These are phyloP conservation scores for Linyphia triangularis DNA, from an alignment of 2,888 invertebrate species.

Conservation along the genomic window DNA sequence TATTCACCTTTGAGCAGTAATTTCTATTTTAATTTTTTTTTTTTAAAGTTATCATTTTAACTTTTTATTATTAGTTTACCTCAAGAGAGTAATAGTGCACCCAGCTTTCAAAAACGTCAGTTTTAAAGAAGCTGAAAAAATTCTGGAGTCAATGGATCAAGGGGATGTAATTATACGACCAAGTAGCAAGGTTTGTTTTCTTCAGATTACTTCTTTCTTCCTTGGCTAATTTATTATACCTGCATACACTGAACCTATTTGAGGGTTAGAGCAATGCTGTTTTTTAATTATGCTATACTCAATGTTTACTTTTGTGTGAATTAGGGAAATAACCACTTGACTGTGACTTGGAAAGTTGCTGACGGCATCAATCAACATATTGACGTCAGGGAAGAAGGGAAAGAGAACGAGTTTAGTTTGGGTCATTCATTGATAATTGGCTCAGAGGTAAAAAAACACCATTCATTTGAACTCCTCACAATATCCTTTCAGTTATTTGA, in stretches of 20 bases:
- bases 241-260: too few species aligned
- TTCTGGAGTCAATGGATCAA: conserved; percentile 95
- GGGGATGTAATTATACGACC: conserved; percentile 98
- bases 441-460: conserved; percentile 81
- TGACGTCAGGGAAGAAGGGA: conserved; percentile 96
- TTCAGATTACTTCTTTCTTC: too few species aligned
- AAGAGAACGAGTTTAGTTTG: conserved; percentile 96
- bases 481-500: too few species aligned
- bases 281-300: too few species aligned
- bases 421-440: conserved; percentile 91
- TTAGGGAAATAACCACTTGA: conserved; percentile 93
- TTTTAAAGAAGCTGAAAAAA: conserved; percentile 92
- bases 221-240: too few species aligned
- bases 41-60: not conserved
- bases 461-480: too few species aligned
- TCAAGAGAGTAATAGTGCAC: conserved; percentile 98
- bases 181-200: conserved; percentile 88
- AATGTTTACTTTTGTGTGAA: not conserved
- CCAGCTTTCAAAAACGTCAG: conserved; percentile 98
- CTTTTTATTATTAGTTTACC: conserved; percentile 84
- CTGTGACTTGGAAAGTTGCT: conserved; percentile 99
- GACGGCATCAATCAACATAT: conserved; percentile 97
- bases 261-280: too few species aligned
- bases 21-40: not conserved
- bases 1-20: too few species aligned